These are phyloP conservation scores for Sesia apiformis DNA, from an alignment of 2,888 invertebrate genomes.

Conservation along the genomic window DNA sequence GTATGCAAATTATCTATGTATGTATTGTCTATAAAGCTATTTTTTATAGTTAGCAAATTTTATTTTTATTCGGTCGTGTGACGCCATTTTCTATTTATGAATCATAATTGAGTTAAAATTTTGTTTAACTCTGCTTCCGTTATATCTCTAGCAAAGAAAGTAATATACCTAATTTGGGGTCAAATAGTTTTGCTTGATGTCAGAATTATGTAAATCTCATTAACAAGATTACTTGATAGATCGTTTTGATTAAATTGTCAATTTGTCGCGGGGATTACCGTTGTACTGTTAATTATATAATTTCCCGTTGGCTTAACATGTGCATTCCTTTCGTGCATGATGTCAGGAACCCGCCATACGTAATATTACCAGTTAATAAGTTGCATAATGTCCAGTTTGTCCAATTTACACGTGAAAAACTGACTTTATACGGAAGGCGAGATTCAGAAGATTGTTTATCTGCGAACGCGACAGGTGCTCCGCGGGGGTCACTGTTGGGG, in stretches of 20 bases:
- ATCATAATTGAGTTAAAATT: not conserved
- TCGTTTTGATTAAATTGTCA: too few species aligned
- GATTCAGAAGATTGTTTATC: not conserved
- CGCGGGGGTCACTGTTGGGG: constrained; percentile 37
- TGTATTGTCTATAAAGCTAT: not conserved
- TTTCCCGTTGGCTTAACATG: constrained; percentile 9
- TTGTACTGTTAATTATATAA: constrained; percentile 6
- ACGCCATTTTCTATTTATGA: not conserved
- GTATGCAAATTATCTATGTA: not conserved
- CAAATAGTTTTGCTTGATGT: constrained; percentile 7
- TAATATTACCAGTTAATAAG: constrained; percentile 11
- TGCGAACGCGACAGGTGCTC: constrained; percentile 32
- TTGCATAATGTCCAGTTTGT: constrained; percentile 9
- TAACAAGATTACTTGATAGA: constrained; percentile 4
- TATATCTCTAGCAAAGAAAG: too few species aligned
- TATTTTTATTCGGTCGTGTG: not conserved
- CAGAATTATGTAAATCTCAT: constrained; percentile 7
- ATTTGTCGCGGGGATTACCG: too few species aligned
- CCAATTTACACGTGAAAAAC: constrained; percentile 8
- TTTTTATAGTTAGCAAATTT: not conserved
- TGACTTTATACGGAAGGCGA: constrained; percentile 4
- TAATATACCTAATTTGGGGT: not conserved
- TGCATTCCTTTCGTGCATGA: constrained; percentile 14
- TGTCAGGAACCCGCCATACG: constrained; percentile 6
- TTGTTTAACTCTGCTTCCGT: constrained; percentile 18